A percentile compares a stretch with the other conserved stretches of the same genome.
These are phyloP conservation scores for Podabrus alpinus DNA, from an alignment of 2,888 invertebrate genomes.

Conservation along the genomic window DNA sequence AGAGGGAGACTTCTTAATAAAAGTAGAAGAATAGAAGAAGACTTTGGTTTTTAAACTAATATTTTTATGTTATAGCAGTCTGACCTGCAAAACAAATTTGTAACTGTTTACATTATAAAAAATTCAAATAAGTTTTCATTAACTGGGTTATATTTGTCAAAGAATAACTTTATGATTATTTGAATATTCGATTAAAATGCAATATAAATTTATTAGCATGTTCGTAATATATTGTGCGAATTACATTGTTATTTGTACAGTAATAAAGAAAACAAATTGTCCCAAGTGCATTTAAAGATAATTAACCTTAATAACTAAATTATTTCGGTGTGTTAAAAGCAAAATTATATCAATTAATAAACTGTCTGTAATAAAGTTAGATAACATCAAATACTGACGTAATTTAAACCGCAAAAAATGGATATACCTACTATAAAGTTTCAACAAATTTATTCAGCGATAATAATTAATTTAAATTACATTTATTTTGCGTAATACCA, in stretches of 20 bases:
- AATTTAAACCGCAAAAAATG: not conserved
- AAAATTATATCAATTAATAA: not conserved
- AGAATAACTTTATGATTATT: not conserved
- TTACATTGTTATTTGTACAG: not conserved
- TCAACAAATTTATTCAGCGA: not conserved
- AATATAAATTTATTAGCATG: not conserved
- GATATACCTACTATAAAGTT: not conserved
- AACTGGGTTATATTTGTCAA: too few relatives aligned
- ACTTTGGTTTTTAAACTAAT: too few relatives aligned
- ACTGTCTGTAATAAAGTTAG: not conserved
- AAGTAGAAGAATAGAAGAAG: too few relatives aligned
- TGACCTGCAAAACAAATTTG: too few relatives aligned
- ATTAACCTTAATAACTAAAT: not conserved
- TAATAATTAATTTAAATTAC: not conserved
- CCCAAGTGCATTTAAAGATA: not conserved
- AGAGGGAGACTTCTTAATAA: too few relatives aligned
- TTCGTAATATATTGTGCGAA: not conserved
- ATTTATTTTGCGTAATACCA: not conserved
- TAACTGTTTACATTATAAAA: too few relatives aligned
- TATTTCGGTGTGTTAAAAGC: not conserved
- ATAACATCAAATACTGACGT: conserved; percentile 1
- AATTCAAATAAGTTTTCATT: too few relatives aligned
- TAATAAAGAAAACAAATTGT: not conserved
- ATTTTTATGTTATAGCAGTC: too few relatives aligned
- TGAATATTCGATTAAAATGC: not conserved